These are phyloP conservation scores for Teleogryllus occipitalis DNA, from an alignment of 1,140 invertebrate genomes.

Conservation along the genomic window DNA sequence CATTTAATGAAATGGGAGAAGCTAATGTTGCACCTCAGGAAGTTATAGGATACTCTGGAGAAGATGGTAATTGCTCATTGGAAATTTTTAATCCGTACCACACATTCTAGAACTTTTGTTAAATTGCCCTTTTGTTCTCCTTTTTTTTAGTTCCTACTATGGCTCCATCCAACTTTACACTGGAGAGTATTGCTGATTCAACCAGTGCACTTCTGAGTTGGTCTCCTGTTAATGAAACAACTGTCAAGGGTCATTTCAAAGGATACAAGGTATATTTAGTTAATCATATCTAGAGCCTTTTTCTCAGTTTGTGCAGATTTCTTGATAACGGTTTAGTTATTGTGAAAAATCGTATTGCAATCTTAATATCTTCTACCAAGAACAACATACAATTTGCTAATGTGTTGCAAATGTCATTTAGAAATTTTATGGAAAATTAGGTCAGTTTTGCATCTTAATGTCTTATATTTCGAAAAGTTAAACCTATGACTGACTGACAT, in stretches of 20 bases:
- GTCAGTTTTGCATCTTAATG: too few relatives aligned
- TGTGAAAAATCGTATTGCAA: too few relatives aligned
- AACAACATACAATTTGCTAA: too few relatives aligned
- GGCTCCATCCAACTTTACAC: slow-evolving; percentile 76
- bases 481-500: too few relatives aligned
- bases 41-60: slow-evolving; percentile 87
- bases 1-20: slow-evolving; percentile 83
- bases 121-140: neutral
- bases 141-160: slow-evolving; percentile 56
- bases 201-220: slow-evolving; percentile 74
- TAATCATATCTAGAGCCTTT: neutral
- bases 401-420: too few relatives aligned
- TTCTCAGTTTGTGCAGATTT: too few relatives aligned
- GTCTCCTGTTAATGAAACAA: slow-evolving; percentile 66
- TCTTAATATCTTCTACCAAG: too few relatives aligned
- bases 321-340: too few relatives aligned
- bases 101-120: neutral
- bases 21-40: slow-evolving; percentile 73
- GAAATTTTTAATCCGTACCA: neutral
- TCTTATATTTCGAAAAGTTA: too few relatives aligned
- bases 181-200: slow-evolving; percentile 60
- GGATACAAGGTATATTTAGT: slow-evolving; percentile 66
- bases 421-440: too few relatives aligned
- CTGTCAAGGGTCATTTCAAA: slow-evolving; percentile 82
- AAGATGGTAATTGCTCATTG: slow-evolving; percentile 58